phyloP scores from a whole-genome alignment of 1,140 invertebrate species.

The Cydia strobilella region DNA sequence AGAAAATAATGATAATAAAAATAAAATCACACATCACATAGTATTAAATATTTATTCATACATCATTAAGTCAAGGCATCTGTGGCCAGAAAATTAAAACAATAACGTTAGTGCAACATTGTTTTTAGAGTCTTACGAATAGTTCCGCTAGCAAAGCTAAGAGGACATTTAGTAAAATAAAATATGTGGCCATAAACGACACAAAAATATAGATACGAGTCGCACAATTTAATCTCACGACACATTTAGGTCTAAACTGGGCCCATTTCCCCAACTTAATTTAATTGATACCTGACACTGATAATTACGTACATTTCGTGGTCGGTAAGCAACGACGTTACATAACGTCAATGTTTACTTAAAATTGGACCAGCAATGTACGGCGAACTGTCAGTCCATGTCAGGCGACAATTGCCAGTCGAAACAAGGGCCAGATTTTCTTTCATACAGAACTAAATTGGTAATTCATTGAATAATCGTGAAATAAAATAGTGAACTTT shows the following conservation, averaged over 20 bases:
- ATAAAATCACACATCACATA: constrained; percentile 37
- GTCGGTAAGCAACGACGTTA: too few relatives aligned
- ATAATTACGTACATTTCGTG: neutral
- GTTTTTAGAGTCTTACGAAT: constrained; percentile 27
- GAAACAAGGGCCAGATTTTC: too few relatives aligned
- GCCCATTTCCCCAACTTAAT: neutral
- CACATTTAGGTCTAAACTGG: neutral
- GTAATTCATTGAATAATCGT: neutral
- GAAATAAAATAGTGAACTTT: constrained; percentile 18
- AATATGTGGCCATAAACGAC: constrained; percentile 18
- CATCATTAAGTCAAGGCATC: constrained; percentile 46
- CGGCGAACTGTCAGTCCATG: too few relatives aligned
- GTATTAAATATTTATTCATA: constrained; percentile 52
- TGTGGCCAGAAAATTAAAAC: constrained; percentile 48
- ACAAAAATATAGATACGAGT: constrained; percentile 23
- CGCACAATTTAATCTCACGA: constrained; percentile 15
- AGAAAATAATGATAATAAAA: constrained; percentile 28
- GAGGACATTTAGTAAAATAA: constrained; percentile 36
- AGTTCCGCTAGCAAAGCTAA: constrained; percentile 46
- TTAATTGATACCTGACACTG: neutral
- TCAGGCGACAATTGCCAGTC: too few relatives aligned
- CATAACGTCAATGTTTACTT: too few relatives aligned
- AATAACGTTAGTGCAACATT: constrained; percentile 39
- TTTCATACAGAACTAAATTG: too few relatives aligned
- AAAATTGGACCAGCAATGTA: too few relatives aligned